phyloP scores from a whole-genome alignment of 2,113 vertebrate species.

The Hyla sarda region DNA sequence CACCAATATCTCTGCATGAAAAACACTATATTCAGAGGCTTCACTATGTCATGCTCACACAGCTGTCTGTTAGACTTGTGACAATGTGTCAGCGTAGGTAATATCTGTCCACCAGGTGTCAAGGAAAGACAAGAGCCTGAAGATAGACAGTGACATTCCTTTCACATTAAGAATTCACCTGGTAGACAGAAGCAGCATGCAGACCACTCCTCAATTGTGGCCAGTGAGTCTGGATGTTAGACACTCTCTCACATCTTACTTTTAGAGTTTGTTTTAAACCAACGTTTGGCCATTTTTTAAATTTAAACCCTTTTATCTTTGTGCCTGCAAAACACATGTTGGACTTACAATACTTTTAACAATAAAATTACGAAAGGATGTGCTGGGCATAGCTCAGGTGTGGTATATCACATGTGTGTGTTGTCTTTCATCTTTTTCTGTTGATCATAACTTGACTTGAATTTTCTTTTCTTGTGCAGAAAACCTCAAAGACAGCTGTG shows the following conservation, averaged over 20 bases:
- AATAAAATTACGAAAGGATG: not conserved
- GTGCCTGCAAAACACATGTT: not conserved
- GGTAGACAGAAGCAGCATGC: no score
- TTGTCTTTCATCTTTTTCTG: not conserved
- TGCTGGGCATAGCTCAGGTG: not conserved
- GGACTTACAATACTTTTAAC: not conserved
- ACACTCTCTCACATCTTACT: not conserved
- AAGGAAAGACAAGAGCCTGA: no score
- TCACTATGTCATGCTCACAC: no score
- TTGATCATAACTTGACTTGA: not conserved
- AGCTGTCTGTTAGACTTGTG: no score
- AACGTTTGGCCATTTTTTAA: not conserved
- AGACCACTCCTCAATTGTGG: not conserved
- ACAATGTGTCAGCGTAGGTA: no score
- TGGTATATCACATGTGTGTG: not conserved
- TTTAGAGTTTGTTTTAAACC: not conserved
- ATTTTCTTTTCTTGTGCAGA: slow-evolving; percentile 67
- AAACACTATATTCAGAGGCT: no score
- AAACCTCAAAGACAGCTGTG: slow-evolving; percentile 88
- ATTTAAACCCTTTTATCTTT: not conserved
- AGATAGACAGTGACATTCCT: no score
- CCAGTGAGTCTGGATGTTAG: not conserved
- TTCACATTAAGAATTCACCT: no score
- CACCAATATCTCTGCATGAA: no score
- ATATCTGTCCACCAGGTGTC: no score